phyloP scores from a whole-genome alignment of 2,797 vertebrate species.

The Dryobates pubescens region DNA sequence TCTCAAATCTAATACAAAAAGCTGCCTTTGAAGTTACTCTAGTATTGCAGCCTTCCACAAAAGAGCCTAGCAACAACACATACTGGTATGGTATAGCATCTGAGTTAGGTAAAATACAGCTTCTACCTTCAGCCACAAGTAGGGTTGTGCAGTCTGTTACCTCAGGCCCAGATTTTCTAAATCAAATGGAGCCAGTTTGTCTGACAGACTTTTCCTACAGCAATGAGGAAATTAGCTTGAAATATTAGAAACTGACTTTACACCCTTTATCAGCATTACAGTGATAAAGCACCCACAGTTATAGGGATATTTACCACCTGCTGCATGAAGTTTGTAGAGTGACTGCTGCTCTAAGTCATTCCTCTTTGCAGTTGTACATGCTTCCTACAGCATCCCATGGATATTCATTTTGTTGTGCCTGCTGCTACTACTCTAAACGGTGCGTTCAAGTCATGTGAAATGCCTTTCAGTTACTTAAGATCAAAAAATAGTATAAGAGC shows the following conservation, averaged over 20 bases:
- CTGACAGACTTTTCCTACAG: background rate
- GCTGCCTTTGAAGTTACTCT: background rate
- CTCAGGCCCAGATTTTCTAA: background rate
- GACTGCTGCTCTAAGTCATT: background rate
- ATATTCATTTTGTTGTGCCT: background rate
- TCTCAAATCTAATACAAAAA: background rate
- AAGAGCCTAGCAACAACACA: background rate
- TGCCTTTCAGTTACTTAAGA: conserved; percentile 33
- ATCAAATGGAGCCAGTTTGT: no score
- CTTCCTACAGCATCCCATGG: background rate
- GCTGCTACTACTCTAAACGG: background rate
- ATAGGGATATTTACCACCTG: background rate
- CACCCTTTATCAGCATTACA: background rate
- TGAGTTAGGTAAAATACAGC: background rate
- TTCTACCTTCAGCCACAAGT: background rate
- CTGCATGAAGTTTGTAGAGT: rapidly evolving
- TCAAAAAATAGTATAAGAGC: conserved; percentile 23
- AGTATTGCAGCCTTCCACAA: background rate
- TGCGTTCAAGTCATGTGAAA: conserved; percentile 20
- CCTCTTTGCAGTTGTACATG: rapidly evolving
- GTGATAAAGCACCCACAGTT: background rate
- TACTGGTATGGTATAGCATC: background rate
- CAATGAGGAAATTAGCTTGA: background rate
- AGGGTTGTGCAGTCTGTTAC: background rate
- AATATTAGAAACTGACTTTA: background rate